These are phyloP conservation scores for Batillaria attramentaria DNA, from an alignment of 1,140 invertebrate species.

Conservation along the genomic window DNA sequence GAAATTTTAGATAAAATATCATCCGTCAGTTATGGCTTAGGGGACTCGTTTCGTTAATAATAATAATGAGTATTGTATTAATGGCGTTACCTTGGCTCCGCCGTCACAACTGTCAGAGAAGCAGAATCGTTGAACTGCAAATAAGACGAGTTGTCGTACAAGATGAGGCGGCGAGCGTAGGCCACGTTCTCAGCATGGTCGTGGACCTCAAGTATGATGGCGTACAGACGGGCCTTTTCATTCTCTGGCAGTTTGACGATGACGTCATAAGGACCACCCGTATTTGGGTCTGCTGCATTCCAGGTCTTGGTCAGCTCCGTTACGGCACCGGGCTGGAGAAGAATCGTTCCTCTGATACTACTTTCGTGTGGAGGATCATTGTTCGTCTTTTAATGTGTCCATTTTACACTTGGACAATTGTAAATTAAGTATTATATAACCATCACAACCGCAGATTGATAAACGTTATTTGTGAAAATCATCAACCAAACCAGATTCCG, in stretches of 20 bases:
- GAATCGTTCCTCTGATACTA: no score
- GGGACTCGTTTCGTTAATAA: no score
- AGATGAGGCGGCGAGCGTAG: slow-evolving; percentile 40
- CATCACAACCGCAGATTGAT: no score
- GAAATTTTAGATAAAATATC: no score
- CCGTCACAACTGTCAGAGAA: slow-evolving; percentile 27
- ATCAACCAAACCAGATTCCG: no score
- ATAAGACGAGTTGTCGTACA: slow-evolving; percentile 46
- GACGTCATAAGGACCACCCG: neutral
- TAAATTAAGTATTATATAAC: no score
- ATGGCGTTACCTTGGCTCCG: slow-evolving; percentile 6
- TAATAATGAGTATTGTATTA: no score
- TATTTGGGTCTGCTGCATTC: neutral
- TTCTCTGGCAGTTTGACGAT: neutral
- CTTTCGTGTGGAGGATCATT: no score
- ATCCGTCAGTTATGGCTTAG: no score
- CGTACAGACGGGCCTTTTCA: slow-evolving; percentile 40
- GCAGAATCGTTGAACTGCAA: slow-evolving; percentile 13
- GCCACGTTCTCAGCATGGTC: slow-evolving; percentile 43
- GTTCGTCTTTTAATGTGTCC: no score
- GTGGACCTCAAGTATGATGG: slow-evolving; percentile 39
- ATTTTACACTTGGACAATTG: no score
- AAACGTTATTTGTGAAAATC: no score
- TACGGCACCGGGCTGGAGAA: neutral
- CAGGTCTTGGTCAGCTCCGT: neutral